Base-by-base conservation (phyloP, 2,888 invertebrate genomes). In the Sesamia inferens region DNA sequence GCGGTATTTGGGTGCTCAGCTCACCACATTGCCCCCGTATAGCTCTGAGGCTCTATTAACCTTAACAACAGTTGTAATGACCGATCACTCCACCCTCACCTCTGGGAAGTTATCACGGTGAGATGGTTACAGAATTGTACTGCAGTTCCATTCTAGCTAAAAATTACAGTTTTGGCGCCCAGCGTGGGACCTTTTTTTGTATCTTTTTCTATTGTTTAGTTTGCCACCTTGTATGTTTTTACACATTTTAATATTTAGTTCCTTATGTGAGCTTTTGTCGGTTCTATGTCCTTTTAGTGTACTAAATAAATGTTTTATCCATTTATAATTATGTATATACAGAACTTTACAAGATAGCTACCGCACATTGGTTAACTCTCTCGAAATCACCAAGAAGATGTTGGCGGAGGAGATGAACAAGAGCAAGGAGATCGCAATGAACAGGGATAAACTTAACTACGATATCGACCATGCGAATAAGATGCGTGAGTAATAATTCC, bases 371-470 rank as follows among this genome's bases (percentile, higher is more conserved):
- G 86, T 96, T 7, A 93, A 95, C 68, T 97, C 97, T 88, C 96
- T 97, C 67, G 97, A 97, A 64, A 97, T 97, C 73, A 95, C 97
- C 0, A 98, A 97, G 89, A 98, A 97, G 85, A 96, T 97, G 59
- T 95, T 96, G 5, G 92, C 93, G 71, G 97, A 97, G 76, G 98
- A 98, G 92, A 97, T 98, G 96, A 96, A 97, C 71, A 96, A 95
- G 19, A 97, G 98, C 86, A 97, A 97, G 86, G 96, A 97, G 81
- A 89, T 98, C 4, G 96, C 97, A 0, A 94, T 97, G 87, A 94
- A 97, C 69, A 97, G 97, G 85, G 96, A 96, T 64, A 97, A 97
- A 75, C 86, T 97, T 8, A 89, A 94, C 0, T 95, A 96, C 58
- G 97, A 98, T 72, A 93, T 97, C 3, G 93, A 94, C 19, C 92